These are phyloP conservation scores for Fabriciana adippe DNA, from an alignment of 2,888 invertebrate genomes.

Conservation along the genomic window DNA sequence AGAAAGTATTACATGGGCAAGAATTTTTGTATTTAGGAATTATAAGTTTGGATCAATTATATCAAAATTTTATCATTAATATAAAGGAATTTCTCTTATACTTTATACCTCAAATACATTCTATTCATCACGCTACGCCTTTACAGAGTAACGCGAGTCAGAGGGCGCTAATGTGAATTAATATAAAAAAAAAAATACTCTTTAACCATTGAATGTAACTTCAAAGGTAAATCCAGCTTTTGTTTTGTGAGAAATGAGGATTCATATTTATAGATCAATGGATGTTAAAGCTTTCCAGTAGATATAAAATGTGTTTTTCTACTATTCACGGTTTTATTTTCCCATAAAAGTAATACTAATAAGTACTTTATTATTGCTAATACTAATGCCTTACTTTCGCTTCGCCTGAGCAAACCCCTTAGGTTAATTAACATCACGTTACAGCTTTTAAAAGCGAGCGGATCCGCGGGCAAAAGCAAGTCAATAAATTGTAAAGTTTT, in stretches of 20 bases:
- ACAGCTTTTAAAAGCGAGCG: too few species aligned
- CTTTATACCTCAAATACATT: slow-evolving; percentile 29
- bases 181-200: slow-evolving; percentile 38
- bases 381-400: too few species aligned
- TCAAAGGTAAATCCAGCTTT: slow-evolving; percentile 15
- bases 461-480: too few species aligned
- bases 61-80: not conserved
- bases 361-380: too few species aligned
- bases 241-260: slow-evolving; percentile 11
- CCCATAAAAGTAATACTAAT: too few species aligned
- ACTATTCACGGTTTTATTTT: too few species aligned
- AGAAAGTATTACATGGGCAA: too few species aligned
- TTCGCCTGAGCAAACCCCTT: too few species aligned
- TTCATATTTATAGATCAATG: slow-evolving; percentile 3
- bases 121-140: slow-evolving; percentile 35
- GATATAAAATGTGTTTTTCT: too few species aligned
- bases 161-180: slow-evolving; percentile 37
- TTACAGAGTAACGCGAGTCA: slow-evolving; percentile 31
- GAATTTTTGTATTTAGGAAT: too few species aligned
- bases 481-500: too few species aligned
- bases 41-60: not conserved
- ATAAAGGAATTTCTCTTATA: not conserved
- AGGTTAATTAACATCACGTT: too few species aligned
- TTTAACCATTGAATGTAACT: slow-evolving; percentile 25
- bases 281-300: not conserved